Conservation (phyloP, 2,797 vertebrate genomes). For the Morus bassanus region DNA sequence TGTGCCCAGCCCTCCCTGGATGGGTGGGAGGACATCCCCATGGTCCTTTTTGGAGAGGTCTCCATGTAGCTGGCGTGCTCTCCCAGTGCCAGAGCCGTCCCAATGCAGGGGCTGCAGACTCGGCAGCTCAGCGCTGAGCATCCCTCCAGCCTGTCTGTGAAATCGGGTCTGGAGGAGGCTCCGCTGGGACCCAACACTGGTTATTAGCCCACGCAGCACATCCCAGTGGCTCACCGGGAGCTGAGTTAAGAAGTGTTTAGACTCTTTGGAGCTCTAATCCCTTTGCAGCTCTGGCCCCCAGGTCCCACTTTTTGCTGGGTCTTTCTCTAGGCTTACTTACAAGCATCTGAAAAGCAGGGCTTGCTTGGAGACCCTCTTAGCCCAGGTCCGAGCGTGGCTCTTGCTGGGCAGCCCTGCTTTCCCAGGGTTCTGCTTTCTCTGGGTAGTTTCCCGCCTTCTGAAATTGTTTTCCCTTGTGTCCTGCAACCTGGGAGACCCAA, state of each 20-base stretch:
- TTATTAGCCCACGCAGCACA: fast-evolving
- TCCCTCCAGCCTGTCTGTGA: neutral
- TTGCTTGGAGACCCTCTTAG: neutral
- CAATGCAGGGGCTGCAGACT: neutral
- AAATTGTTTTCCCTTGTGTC: neutral
- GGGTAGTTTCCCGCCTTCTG: neutral
- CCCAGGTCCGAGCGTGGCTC: neutral
- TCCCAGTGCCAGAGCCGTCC: neutral
- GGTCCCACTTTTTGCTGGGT: neutral
- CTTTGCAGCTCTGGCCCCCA: neutral
- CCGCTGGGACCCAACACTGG: fast-evolving
- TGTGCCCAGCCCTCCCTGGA: neutral
- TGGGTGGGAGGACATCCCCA: neutral
- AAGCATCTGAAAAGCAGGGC: neutral
- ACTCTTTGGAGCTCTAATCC: neutral
- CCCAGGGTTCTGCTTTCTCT: neutral
- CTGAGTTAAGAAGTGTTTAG: neutral
- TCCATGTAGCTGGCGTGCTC: neutral
- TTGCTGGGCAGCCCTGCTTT: neutral
- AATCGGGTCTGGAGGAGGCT: neutral
- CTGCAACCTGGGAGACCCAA: neutral
- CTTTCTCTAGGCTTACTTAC: neutral
- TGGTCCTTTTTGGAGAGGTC: neutral
- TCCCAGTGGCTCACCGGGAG: neutral
- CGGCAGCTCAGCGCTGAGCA: fast-evolving